Evolutionary conservation across 2,888 invertebrate genomes (phyloP), one percentile per base, ranked within the genome.

Genomic region (Hypsopygia costalis): DNA sequence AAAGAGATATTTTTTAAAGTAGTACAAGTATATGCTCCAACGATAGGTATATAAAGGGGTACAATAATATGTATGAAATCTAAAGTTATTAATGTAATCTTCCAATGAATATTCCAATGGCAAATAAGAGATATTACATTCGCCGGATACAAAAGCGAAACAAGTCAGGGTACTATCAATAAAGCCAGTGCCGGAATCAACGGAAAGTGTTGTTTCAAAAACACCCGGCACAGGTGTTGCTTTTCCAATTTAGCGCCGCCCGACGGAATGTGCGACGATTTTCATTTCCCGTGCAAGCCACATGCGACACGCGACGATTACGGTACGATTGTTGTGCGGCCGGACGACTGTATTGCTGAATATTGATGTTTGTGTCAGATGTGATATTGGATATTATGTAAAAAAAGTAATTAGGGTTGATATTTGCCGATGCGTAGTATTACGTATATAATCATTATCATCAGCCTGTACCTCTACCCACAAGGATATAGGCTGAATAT

Each of bases 211-310:
- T 32, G 11, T 39, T 39, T 28, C 33, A 33, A 34, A 39, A 39
- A 41, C 32, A 21, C 36, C 36, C 36, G 43, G 25, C 46, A 21
- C 46, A 47, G 44, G 47, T 47, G 46, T 43, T 41, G 40, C 41
- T 37, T 34, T 43, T 41, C 41, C 46, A 51, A 46, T 51, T 46
- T 44, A 39, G 29, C 40, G 36, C 27, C 34, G 35, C 34, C 39
- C 30, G 38, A 35, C 21, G 36, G 38, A 41, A 43, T 34, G 39
- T 30, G 31, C 44, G 36, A 41, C 50, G 36, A 36, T 44, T 47
- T 43, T 42, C 46, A 47, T 47, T 51, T 51, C 47, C 50, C 41
- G 39, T 12, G 9, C 41, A 45, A 47, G 43, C 49, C 47, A 34
- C 45, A 47, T 43, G 46, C 43, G 39, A 42, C 43, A 21, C 40